Conservation (phyloP, 1,140 invertebrate genomes). For the Aleiodes sp. region DNA sequence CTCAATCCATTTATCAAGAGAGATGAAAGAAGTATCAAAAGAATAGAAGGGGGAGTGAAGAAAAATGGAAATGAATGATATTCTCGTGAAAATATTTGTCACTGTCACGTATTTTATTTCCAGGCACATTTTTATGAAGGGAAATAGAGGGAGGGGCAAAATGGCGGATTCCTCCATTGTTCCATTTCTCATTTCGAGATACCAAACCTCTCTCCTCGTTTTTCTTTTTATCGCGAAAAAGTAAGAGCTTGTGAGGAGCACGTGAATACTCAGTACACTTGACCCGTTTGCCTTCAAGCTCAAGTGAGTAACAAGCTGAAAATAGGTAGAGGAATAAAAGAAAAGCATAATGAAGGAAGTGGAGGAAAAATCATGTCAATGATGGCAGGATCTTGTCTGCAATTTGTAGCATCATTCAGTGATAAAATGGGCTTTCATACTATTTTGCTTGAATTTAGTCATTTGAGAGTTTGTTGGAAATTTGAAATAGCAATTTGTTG, state of each 20-base stretch:
- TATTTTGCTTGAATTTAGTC: background rate
- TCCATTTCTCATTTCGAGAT: background rate
- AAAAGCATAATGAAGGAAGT: constrained; percentile 7
- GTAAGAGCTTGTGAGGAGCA: background rate
- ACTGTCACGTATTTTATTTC: too few relatives aligned
- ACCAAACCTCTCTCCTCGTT: too few relatives aligned
- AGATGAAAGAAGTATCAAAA: background rate
- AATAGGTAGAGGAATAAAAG: background rate
- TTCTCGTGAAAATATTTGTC: background rate
- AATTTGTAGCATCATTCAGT: background rate
- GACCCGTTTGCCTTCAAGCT: background rate
- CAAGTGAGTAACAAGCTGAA: background rate
- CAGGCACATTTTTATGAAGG: background rate
- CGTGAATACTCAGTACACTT: constrained; percentile 6
- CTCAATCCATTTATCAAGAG: background rate
- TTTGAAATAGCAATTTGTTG: background rate
- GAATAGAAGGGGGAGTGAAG: background rate
- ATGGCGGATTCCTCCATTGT: constrained; percentile 3
- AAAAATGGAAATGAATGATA: background rate
- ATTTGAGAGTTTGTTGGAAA: background rate
- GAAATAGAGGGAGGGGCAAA: background rate
- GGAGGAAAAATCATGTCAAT: background rate
- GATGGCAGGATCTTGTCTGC: background rate
- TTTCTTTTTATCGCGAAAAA: background rate
- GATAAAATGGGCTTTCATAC: background rate